Evolutionary conservation across 2,113 vertebrate genomes (phyloP), one percentile per base, ranked within the genome.

Genomic region (Eulemur macaco): DNA sequence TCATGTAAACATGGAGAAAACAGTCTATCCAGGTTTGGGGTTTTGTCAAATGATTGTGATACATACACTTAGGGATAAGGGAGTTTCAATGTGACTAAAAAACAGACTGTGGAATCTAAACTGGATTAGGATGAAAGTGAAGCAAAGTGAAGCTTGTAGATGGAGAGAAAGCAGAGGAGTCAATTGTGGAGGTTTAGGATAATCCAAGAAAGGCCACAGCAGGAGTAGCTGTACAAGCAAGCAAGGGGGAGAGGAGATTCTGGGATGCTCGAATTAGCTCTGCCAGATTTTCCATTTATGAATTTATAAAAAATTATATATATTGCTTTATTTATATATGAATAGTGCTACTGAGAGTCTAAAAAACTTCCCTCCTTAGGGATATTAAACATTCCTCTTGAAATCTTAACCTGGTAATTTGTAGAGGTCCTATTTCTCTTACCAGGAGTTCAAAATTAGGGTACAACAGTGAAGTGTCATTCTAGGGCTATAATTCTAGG

Each of bases 21-120:
- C 8, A 85, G n/a, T 58, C 93, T 86, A 88, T 63, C 18, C 7
- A 5, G 34, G 13, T 88, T 78, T 90, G 77, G 56, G 21, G 31
- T 95, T 97, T 78, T 73, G 50, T 95, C 73, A 77, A 39, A 64
- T 47, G 64, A 42, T 12, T 45, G n/a, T 50, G n/a, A 58, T 45
- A 86, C 34, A 87, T 56, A 92, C 39, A 37, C 66, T 93, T 60
- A 91, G 27, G 73, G 37, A 91, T 39, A 87, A 64, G 15, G 4
- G 18, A 81, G 31, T 95, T 96, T 91, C 86, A 60, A 25, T 73
- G 18, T 86, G 54, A 83, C 8, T 45, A 73, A 86, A 94, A 93
- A 64, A 77, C 12, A 88, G 73, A 86, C 18, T 0, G 17, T 82
- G 50, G 76, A 84, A 42, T 76, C n/a, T 83, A 78, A 82, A 94